Evolutionary conservation across 2,888 invertebrate species (phyloP).

Genomic region (Cantharis lateralis): DNA sequence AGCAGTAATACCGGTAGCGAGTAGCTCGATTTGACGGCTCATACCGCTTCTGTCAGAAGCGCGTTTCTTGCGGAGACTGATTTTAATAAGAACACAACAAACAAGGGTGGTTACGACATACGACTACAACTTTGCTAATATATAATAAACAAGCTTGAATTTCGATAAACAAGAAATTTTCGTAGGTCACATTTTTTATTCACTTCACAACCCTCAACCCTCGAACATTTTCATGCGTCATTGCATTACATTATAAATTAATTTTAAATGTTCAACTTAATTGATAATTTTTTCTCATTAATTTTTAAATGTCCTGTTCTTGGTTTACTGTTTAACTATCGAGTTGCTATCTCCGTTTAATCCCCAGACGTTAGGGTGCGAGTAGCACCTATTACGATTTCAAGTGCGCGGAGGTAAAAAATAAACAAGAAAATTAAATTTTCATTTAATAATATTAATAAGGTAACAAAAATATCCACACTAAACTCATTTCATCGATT

Average conservation of each 20-base stretch:
- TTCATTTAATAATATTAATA: no score
- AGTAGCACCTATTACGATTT: background rate
- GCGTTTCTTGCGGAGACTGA: conserved; percentile 48
- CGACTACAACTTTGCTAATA: conserved; percentile 48
- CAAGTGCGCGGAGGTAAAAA: background rate
- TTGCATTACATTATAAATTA: background rate
- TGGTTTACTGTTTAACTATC: background rate
- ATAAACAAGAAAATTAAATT: background rate
- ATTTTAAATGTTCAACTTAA: conserved; percentile 1
- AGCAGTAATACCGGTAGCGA: conserved; percentile 47
- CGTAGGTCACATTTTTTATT: conserved; percentile 28
- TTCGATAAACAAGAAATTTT: conserved; percentile 37
- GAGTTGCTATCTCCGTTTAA: background rate
- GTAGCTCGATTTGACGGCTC: conserved; percentile 49
- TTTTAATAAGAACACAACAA: conserved; percentile 50
- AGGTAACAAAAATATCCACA: background rate
- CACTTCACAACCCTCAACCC: conserved; percentile 4
- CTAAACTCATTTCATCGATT: background rate
- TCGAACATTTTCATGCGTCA: background rate
- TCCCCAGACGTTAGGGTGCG: background rate
- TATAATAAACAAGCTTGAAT: conserved; percentile 37
- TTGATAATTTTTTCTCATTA: background rate
- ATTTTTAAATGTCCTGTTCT: background rate
- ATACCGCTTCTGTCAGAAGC: conserved; percentile 45
- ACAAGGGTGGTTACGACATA: conserved; percentile 41